phyloP scores from a whole-genome alignment of 2,113 vertebrate species.

The Nycticebus coucang region DNA sequence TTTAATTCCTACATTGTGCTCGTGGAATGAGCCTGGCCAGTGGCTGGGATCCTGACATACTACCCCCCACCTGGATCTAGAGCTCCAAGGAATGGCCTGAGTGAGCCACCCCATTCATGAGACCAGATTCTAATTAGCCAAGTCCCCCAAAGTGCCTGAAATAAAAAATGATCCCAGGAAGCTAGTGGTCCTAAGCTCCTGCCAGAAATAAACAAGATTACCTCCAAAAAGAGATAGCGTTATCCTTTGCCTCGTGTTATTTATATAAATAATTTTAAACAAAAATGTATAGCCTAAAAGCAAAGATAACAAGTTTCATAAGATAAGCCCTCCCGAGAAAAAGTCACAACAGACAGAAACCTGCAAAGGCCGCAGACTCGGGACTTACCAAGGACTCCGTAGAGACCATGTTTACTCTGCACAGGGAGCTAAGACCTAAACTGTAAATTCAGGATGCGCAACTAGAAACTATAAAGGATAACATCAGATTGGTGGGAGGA shows the following conservation, averaged over 20 bases:
- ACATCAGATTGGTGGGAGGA: background rate
- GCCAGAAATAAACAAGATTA: background rate
- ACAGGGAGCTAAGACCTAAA: background rate
- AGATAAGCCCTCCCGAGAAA: background rate
- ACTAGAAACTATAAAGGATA: background rate
- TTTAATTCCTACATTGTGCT: accelerated
- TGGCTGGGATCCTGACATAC: too few relatives aligned
- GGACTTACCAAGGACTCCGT: background rate
- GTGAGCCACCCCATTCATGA: background rate
- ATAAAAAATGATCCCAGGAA: background rate
- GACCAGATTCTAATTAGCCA: background rate
- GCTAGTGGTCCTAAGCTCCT: background rate
- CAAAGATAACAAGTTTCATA: background rate
- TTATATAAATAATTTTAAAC: background rate
- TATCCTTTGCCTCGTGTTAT: background rate
- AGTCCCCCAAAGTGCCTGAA: background rate
- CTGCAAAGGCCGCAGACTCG: background rate
- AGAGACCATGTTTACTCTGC: too few relatives aligned
- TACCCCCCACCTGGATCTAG: background rate
- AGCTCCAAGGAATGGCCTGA: background rate
- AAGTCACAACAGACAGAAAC: background rate
- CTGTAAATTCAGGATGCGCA: background rate
- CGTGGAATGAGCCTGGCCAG: accelerated
- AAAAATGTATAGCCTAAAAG: background rate
- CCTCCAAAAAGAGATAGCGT: background rate